These are phyloP conservation scores for Cetonia aurata DNA, from an alignment of 2,888 invertebrate species.

Conservation along the genomic window DNA sequence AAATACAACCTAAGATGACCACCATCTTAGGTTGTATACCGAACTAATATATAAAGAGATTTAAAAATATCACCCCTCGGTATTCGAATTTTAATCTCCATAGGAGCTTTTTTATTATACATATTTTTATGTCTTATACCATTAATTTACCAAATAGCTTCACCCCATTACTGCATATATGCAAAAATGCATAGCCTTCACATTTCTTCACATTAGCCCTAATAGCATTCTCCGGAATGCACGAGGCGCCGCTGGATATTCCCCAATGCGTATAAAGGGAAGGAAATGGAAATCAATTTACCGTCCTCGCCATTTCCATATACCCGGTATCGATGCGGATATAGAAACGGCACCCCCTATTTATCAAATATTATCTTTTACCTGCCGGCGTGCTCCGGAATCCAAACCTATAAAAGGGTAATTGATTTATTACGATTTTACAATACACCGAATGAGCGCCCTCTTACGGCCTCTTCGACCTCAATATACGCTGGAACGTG, in stretches of 20 bases:
- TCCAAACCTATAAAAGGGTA: background rate
- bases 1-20: too few relatives aligned
- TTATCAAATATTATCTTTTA: conserved; percentile 30
- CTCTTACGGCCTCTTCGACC: background rate
- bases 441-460: conserved; percentile 1
- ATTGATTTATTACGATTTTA: conserved; percentile 25
- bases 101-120: too few relatives aligned
- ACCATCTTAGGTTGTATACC: too few relatives aligned
- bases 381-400: conserved; percentile 4
- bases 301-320: background rate
- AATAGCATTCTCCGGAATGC: background rate
- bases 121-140: too few relatives aligned
- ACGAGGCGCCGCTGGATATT: background rate
- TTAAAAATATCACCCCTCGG: too few relatives aligned
- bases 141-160: too few relatives aligned
- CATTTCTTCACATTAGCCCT: too few relatives aligned
- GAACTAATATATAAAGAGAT: too few relatives aligned
- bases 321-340: conserved; percentile 7
- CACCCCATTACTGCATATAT: too few relatives aligned
- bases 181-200: too few relatives aligned
- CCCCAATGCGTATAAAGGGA: background rate
- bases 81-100: too few relatives aligned
- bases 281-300: conserved; percentile 10
- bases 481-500: background rate
- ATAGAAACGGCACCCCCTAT: conserved; percentile 4